Evolutionary conservation across 2,797 vertebrate genomes (phyloP).

Genomic region (Pipistrellus nathusii): DNA sequence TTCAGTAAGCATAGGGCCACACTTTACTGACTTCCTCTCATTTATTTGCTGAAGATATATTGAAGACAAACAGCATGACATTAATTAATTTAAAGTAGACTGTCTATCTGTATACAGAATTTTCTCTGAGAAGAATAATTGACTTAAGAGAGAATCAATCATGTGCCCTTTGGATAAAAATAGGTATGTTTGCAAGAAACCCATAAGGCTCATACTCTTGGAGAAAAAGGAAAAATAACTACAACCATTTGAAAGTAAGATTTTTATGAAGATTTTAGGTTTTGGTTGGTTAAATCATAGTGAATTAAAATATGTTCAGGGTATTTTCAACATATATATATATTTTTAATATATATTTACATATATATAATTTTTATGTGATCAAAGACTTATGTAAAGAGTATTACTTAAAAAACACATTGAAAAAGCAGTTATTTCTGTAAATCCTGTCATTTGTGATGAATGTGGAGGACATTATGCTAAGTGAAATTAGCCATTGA

Average conservation of each 20-base stretch:
- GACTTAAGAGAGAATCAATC: constrained; percentile 61
- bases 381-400: not conserved
- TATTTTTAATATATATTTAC: constrained; percentile 12
- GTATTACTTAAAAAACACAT: not conserved
- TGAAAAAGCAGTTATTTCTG: not conserved
- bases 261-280: constrained; percentile 31
- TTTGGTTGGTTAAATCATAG: not conserved
- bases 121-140: constrained; percentile 61
- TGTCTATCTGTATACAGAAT: constrained; percentile 42
- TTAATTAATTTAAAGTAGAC: constrained; percentile 64
- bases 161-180: constrained; percentile 30
- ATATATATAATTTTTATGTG: not conserved
- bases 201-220: not conserved
- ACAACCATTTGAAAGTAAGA: not conserved
- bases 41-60: constrained; percentile 58
- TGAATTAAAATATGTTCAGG: not conserved
- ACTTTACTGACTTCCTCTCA: constrained; percentile 57
- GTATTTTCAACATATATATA: not conserved
- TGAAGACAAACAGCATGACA: constrained; percentile 57
- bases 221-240: not conserved
- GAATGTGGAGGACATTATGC: not conserved
- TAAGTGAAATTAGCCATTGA: not conserved
- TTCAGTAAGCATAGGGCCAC: constrained; percentile 74
- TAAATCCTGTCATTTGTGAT: not conserved
- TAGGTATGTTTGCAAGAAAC: constrained; percentile 44